Conservation (phyloP, 1,140 invertebrate genomes). For the Cyclargus thomasi region DNA sequence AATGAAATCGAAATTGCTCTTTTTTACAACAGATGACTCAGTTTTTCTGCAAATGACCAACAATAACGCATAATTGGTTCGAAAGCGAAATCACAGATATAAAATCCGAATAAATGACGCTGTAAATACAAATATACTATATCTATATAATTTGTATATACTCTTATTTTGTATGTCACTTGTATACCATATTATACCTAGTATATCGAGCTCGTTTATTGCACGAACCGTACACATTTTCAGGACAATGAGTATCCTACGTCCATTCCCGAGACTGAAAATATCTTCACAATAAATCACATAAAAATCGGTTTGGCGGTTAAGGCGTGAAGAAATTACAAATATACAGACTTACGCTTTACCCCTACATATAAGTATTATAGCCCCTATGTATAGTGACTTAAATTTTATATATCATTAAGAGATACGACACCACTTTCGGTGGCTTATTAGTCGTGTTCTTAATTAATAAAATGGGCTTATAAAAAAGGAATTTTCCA, state of each 20-base stretch:
- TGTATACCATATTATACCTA: too few relatives aligned
- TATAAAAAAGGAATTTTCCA: background rate
- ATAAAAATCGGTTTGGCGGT: too few relatives aligned
- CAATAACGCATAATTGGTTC: slow-evolving; percentile 4
- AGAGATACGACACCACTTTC: background rate
- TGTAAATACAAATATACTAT: background rate
- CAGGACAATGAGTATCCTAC: too few relatives aligned
- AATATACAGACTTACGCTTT: too few relatives aligned
- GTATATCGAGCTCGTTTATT: too few relatives aligned
- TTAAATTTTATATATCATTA: background rate
- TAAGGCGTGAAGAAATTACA: too few relatives aligned
- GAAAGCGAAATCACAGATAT: background rate
- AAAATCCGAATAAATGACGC: background rate
- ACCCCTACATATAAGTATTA: too few relatives aligned
- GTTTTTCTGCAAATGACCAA: background rate
- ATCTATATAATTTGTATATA: too few relatives aligned
- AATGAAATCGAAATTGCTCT: slow-evolving; percentile 27
- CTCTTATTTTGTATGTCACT: too few relatives aligned
- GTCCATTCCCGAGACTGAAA: too few relatives aligned
- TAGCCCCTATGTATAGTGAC: background rate
- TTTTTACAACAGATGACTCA: slow-evolving; percentile 6
- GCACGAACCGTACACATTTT: too few relatives aligned
- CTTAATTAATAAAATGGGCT: background rate
- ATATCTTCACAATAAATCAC: too few relatives aligned
- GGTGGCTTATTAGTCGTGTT: background rate